phyloP scores from a whole-genome alignment of 2,113 vertebrate species.

The Prunella fulvescens region DNA sequence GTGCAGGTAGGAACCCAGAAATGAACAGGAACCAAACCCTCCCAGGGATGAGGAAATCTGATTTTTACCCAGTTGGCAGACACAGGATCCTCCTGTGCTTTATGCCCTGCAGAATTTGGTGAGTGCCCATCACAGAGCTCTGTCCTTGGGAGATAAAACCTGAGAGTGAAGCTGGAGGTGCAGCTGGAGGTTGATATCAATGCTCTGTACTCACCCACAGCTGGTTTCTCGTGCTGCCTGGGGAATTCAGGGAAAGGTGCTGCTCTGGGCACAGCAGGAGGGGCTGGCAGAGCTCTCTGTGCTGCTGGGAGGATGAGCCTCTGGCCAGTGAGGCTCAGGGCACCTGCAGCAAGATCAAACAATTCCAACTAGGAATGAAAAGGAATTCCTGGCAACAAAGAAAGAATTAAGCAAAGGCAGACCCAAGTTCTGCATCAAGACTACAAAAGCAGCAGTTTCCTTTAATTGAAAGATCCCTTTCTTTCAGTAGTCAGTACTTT shows the following conservation, averaged over 20 bases:
- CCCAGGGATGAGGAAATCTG: neutral
- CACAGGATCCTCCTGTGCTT: neutral
- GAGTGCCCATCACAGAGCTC: neutral
- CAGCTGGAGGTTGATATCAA: neutral
- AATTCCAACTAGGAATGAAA: neutral
- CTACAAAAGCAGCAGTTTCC: neutral
- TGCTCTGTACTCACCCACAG: slow-evolving; percentile 38
- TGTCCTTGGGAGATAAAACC: neutral
- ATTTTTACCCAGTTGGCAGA: neutral
- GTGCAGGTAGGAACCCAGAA: neutral
- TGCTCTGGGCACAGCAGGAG: slow-evolving; percentile 50
- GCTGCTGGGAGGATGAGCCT: slow-evolving; percentile 64
- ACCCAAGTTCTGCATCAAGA: neutral
- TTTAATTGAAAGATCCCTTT: neutral
- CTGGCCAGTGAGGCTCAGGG: slow-evolving; percentile 62
- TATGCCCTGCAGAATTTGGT: neutral
- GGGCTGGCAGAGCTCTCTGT: slow-evolving; percentile 47
- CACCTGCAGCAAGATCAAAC: slow-evolving; percentile 25
- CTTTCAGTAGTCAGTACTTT: neutral
- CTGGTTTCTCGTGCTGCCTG: slow-evolving; percentile 33
- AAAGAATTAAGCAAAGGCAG: slow-evolving; percentile 1
- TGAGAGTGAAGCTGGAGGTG: neutral
- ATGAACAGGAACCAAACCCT: neutral
- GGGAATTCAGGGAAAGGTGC: slow-evolving; percentile 42
- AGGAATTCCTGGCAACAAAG: neutral